phyloP scores from a whole-genome alignment of 2,797 vertebrate species.

The Streptopelia turtur region DNA sequence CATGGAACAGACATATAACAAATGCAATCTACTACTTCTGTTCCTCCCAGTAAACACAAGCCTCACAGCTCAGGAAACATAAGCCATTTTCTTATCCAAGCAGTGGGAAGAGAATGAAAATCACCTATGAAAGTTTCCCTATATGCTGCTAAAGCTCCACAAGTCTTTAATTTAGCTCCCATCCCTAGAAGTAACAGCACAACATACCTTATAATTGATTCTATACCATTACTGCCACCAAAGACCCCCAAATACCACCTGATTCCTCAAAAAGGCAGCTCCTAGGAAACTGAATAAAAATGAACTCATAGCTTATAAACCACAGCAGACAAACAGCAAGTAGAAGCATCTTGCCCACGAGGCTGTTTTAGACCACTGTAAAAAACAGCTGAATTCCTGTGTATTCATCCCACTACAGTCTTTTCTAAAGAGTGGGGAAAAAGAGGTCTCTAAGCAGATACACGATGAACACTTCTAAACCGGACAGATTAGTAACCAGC shows the following conservation, averaged over 20 bases:
- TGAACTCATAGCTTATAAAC: background rate
- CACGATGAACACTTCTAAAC: fast-evolving
- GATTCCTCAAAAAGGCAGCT: background rate
- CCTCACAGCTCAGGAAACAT: background rate
- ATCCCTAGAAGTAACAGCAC: background rate
- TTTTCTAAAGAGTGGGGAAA: background rate
- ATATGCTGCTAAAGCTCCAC: background rate
- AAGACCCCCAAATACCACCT: background rate
- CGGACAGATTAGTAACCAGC: too few species aligned
- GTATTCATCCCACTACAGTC: background rate
- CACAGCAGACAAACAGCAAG: background rate
- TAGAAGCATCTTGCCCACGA: background rate
- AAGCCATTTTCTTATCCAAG: background rate
- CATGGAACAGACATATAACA: background rate
- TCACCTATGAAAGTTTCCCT: too few species aligned
- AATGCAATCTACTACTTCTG: background rate
- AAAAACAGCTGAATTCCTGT: background rate
- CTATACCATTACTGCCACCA: background rate
- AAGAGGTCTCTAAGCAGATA: background rate
- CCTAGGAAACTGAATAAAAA: too few species aligned
- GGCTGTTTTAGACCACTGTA: background rate
- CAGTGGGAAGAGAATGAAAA: background rate
- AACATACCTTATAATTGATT: background rate
- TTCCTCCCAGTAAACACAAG: background rate
- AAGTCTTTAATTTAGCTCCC: background rate